These are phyloP conservation scores for Henricia sp. DNA, from an alignment of 53 echinoderm and acorn worm species.

Conservation along the genomic window DNA sequence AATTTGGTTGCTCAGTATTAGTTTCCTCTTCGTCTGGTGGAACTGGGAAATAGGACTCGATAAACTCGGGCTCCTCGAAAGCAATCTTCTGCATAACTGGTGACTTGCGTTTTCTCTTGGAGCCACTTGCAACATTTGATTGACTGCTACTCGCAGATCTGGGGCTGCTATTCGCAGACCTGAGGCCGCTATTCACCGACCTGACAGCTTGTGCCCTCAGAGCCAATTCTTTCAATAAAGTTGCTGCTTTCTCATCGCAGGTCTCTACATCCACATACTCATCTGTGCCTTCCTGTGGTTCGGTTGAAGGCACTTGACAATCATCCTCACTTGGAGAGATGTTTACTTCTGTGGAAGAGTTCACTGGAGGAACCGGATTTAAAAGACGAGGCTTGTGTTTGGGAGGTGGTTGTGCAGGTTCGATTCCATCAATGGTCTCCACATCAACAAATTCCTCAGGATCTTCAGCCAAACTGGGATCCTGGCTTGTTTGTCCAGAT, in stretches of 20 bases:
- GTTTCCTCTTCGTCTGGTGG: constrained; percentile 11
- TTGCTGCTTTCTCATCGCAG: not conserved
- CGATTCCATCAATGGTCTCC: constrained; percentile 11
- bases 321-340: constrained; percentile 3
- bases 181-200: no score
- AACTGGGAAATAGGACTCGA: constrained; percentile 14
- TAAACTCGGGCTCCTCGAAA: constrained; percentile 35
- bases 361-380: not conserved
- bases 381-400: constrained; percentile 2
- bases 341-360: not conserved
- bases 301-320: not conserved
- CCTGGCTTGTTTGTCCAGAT: no score
- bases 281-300: not conserved
- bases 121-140: not conserved
- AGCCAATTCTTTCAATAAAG: not conserved
- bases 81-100: constrained; percentile 35
- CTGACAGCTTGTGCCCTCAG: not conserved
- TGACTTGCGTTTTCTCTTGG: constrained; percentile 45
- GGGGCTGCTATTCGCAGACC: no score
- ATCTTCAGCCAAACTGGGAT: not conserved
- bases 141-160: not conserved
- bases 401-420: no score
- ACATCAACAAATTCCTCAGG: constrained; percentile 40
- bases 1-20: not conserved
- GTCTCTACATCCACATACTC: constrained; percentile 9